A percentile compares a stretch with the other conserved stretches of the same genome.
These are phyloP conservation scores for Thysanoteuthis rhombus DNA, from an alignment of 2,888 invertebrate species.

Conservation along the genomic window DNA sequence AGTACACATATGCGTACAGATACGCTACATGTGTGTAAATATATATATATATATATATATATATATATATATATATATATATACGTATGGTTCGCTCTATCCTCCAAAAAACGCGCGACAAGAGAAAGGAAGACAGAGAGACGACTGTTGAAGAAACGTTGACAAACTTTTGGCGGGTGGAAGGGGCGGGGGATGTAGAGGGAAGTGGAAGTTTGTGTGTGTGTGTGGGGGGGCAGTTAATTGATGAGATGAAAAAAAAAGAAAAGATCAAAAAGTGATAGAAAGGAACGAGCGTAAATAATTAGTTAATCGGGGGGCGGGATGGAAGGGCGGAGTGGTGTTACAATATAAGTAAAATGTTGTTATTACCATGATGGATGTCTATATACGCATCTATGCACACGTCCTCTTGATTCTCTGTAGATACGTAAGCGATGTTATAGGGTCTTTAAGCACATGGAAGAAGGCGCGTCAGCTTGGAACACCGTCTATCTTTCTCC, in stretches of 20 bases:
- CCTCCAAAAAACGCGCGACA: background rate
- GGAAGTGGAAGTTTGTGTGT: no score
- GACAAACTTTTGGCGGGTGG: background rate
- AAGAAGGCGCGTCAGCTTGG: background rate
- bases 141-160: background rate
- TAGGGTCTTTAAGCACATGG: background rate
- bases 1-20: background rate
- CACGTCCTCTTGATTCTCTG: background rate
- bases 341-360: background rate
- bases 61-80: no score
- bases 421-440: background rate
- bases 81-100: background rate
- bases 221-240: background rate
- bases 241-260: background rate
- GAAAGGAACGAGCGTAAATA: background rate
- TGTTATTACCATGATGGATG: background rate
- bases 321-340: background rate
- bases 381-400: background rate
- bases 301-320: slow-evolving; percentile 12
- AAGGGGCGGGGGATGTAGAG: no score
- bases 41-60: no score
- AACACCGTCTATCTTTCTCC: background rate
- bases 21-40: no score
- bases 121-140: background rate
- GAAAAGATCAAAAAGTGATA: background rate